Percentiles rank a stretch among this genome's conserved stretches.
Conservation (phyloP, 2,113 vertebrate species). For the Motacilla alba region DNA sequence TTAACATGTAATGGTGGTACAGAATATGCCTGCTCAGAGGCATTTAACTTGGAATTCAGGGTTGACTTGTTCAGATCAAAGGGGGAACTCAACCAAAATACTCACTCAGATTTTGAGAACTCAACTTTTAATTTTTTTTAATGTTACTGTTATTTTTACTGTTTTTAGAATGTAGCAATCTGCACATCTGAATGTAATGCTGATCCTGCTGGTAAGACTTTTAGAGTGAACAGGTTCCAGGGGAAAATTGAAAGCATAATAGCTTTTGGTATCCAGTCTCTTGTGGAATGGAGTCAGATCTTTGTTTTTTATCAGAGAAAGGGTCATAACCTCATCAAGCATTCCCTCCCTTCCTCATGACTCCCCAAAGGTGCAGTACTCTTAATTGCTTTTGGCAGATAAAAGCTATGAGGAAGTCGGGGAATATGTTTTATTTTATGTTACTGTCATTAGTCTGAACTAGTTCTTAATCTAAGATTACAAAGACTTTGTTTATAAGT, state of each 20-base stretch:
- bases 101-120: neutral
- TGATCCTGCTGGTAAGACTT: neutral
- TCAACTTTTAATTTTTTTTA: neutral
- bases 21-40: neutral
- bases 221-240: neutral
- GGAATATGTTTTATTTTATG: slow-evolving; percentile 11
- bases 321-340: neutral
- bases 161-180: neutral
- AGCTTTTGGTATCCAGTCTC: neutral
- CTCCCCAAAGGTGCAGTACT: slow-evolving; percentile 1
- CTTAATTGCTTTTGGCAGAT: slow-evolving; percentile 54
- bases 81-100: neutral
- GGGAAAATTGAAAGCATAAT: neutral
- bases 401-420: slow-evolving; percentile 41
- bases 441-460: slow-evolving; percentile 16
- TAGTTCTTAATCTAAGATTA: slow-evolving; percentile 13
- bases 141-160: neutral
- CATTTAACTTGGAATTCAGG: neutral
- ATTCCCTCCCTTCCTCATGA: slow-evolving; percentile 42
- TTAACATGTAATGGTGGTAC: neutral
- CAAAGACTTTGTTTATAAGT: neutral
- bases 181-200: neutral
- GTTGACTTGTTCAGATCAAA: neutral
- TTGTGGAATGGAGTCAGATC: neutral
- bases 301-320: slow-evolving; percentile 1